These are phyloP conservation scores for Pseudois nayaur DNA, from an alignment of 2,113 vertebrate genomes.

Conservation along the genomic window DNA sequence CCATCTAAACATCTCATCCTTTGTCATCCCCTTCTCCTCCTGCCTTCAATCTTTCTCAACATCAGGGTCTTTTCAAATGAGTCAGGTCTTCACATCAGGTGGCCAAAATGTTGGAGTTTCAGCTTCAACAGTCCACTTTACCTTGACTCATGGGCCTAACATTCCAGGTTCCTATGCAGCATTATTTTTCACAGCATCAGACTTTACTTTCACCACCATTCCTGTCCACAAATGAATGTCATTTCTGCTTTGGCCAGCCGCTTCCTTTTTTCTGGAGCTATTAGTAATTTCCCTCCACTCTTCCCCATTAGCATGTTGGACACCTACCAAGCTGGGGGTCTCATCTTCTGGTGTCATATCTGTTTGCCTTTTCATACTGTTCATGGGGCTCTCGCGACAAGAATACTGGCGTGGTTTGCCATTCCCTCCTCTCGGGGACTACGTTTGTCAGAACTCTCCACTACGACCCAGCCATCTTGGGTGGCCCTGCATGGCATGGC, in stretches of 20 bases:
- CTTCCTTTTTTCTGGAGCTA: neutral
- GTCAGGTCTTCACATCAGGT: neutral
- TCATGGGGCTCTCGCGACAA: accelerated
- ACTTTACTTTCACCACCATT: neutral
- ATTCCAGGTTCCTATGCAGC: neutral
- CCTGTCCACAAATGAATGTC: neutral
- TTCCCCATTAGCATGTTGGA: neutral
- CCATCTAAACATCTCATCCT: neutral
- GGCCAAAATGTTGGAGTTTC: neutral
- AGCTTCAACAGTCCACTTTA: neutral
- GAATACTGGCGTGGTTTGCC: neutral
- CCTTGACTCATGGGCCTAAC: neutral
- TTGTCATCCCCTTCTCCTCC: neutral
- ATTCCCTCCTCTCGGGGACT: neutral
- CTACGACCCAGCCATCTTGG: neutral
- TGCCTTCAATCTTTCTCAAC: neutral
- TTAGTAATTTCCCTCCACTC: neutral
- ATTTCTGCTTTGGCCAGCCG: neutral
- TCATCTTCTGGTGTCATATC: neutral
- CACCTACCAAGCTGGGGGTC: neutral
- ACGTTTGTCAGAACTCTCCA: neutral
- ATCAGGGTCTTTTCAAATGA: neutral
- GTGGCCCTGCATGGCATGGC: accelerated
- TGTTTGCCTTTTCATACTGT: neutral
- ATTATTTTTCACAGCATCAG: neutral